These are phyloP conservation scores for Petrocephalus sullivani DNA, from an alignment of 2,797 vertebrate genomes.

Conservation along the genomic window DNA sequence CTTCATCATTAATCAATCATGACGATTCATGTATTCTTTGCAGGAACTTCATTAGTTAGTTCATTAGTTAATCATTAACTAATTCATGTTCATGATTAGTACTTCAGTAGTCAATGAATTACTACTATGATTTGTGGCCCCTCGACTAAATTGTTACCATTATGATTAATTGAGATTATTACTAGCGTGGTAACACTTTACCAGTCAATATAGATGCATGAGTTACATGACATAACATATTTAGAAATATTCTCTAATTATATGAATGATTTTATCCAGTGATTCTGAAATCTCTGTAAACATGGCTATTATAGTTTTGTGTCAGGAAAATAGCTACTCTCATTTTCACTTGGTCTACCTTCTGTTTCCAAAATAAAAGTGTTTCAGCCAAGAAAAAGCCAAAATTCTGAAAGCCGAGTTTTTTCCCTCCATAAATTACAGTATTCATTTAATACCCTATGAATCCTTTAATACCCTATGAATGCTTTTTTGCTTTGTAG, in stretches of 20 bases:
- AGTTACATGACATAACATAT: constrained; percentile 27
- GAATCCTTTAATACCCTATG: neutral
- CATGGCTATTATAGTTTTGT: neutral
- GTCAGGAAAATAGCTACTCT: neutral
- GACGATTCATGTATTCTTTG: no score
- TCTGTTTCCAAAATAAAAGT: neutral
- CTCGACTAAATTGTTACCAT: no score
- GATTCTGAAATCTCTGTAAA: neutral
- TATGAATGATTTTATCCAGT: neutral
- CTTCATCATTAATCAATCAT: no score
- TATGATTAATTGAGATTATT: neutral
- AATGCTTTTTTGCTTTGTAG: neutral
- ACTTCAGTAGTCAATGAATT: no score
- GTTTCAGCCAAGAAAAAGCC: neutral
- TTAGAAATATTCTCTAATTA: neutral
- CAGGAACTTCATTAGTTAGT: no score
- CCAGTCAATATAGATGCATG: constrained; percentile 22
- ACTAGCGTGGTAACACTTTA: neutral
- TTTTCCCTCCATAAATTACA: neutral
- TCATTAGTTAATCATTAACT: no score
- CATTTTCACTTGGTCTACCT: neutral
- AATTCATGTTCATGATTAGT: no score
- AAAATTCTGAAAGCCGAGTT: neutral
- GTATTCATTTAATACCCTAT: neutral
- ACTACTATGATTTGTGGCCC: no score